Conservation (phyloP, 2,797 vertebrate genomes). For the Mormyrus hasselquistii region DNA sequence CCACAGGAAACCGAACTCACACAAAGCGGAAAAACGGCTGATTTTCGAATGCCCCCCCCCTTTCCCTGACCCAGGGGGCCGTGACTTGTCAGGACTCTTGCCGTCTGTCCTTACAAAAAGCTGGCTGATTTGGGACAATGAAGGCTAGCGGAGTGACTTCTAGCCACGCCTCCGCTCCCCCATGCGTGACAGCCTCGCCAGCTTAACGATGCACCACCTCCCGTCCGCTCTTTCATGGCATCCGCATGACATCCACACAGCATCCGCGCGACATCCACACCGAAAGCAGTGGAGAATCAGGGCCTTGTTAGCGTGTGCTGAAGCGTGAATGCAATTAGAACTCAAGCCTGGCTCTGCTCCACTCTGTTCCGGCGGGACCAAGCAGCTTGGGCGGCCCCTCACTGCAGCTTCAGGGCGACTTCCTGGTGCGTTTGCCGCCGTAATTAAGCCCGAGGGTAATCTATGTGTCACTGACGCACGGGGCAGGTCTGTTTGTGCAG, state of each 20-base stretch:
- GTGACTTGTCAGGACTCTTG: not conserved
- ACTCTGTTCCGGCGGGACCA: not conserved
- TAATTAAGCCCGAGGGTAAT: constrained; percentile 16
- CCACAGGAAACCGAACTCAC: not conserved
- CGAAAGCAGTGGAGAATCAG: not conserved
- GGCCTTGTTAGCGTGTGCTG: constrained; percentile 19
- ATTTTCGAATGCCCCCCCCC: not conserved
- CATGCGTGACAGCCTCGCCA: not conserved
- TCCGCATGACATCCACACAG: not conserved
- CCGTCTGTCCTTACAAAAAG: not conserved
- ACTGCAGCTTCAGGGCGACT: not conserved
- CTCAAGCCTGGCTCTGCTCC: not conserved
- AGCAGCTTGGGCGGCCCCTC: not conserved
- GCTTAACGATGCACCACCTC: not conserved
- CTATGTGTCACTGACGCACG: not conserved
- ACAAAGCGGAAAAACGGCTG: not conserved
- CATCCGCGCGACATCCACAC: not conserved
- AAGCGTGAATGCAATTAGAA: constrained; percentile 21
- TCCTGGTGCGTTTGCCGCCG: not conserved
- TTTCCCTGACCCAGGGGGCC: not conserved
- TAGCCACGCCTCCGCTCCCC: not conserved
- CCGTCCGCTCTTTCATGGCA: not conserved
- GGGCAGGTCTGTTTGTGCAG: not conserved
- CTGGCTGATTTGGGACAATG: not conserved
- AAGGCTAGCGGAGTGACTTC: not conserved